A percentile compares a stretch with the other conserved stretches of the same genome.
Evolutionary conservation across 2,888 invertebrate species (phyloP).

Genomic region (Thelaira solivaga): DNA sequence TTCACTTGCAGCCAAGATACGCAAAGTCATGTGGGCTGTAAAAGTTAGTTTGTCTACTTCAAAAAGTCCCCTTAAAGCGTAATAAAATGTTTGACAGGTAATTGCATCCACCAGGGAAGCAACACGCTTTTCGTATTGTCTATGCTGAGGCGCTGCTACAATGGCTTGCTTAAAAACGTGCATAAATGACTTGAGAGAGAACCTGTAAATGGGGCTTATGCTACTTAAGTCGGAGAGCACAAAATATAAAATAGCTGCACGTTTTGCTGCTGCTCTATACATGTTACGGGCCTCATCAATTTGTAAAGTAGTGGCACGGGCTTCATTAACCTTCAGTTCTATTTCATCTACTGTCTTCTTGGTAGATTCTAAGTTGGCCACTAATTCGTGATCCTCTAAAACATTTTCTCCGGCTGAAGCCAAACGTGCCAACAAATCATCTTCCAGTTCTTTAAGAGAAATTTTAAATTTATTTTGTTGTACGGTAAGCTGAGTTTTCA

Average conservation of each 20-base stretch:
- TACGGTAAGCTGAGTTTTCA: conserved; percentile 90
- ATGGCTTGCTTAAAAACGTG: conserved; percentile 94
- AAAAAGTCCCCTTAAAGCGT: conserved; percentile 93
- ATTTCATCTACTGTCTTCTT: conserved; percentile 96
- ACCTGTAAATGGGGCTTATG: conserved; percentile 97
- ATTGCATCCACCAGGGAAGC: conserved; percentile 89
- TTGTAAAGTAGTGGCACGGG: conserved; percentile 89
- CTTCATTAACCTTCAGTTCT: conserved; percentile 90
- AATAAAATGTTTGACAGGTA: conserved; percentile 90
- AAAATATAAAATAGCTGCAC: conserved; percentile 95
- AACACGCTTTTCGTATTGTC: conserved; percentile 85
- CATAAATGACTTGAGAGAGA: conserved; percentile 95
- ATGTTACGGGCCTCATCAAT: conserved; percentile 95
- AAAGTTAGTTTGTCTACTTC: conserved; percentile 95
- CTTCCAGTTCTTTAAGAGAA: conserved; percentile 91
- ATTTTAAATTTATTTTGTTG: conserved; percentile 98
- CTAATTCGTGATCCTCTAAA: conserved; percentile 91
- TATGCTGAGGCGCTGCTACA: conserved; percentile 82
- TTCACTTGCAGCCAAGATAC: conserved; percentile 77
- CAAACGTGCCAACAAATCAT: conserved; percentile 90
- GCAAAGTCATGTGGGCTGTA: conserved; percentile 90
- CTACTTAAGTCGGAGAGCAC: conserved; percentile 93
- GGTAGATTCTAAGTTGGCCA: conserved; percentile 94
- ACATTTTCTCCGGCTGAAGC: conserved; percentile 95
- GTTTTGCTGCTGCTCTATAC: conserved; percentile 89